Evolutionary conservation across 53 echinoderm and acorn worm species (phyloP).

Genomic region (Antedon mediterranea): DNA sequence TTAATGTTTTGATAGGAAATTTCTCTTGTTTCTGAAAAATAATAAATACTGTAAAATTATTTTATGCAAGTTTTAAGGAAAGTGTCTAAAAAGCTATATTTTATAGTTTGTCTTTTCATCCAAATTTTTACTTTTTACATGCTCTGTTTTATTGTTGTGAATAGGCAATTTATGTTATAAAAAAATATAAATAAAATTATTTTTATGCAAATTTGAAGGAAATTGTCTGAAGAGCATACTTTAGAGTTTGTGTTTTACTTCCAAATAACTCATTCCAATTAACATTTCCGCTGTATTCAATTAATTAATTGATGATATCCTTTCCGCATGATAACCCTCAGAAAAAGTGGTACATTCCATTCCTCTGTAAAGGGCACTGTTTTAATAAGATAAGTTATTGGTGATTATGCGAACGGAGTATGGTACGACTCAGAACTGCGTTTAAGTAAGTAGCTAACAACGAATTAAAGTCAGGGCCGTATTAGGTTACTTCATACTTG

Average conservation of each 20-base stretch:
- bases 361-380: neutral
- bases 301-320: neutral
- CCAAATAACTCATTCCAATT: neutral
- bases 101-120: too few species aligned
- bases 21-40: too few species aligned
- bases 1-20: too few species aligned
- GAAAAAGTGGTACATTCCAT: neutral
- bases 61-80: too few species aligned
- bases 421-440: neutral
- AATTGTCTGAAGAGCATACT: neutral
- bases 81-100: too few species aligned
- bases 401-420: neutral
- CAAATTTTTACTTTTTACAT: too few species aligned
- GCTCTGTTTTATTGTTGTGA: too few species aligned
- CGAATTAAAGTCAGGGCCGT: neutral
- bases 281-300: neutral
- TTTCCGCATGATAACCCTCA: neutral
- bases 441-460: neutral
- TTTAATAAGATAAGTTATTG: neutral
- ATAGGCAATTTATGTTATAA: too few species aligned
- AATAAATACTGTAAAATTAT: too few species aligned
- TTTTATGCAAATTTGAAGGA: too few species aligned
- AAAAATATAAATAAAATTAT: too few species aligned
- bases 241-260: neutral
- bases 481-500: neutral